Base-by-base conservation (phyloP, 2,888 invertebrate genomes). In the Andrena dorsata region DNA sequence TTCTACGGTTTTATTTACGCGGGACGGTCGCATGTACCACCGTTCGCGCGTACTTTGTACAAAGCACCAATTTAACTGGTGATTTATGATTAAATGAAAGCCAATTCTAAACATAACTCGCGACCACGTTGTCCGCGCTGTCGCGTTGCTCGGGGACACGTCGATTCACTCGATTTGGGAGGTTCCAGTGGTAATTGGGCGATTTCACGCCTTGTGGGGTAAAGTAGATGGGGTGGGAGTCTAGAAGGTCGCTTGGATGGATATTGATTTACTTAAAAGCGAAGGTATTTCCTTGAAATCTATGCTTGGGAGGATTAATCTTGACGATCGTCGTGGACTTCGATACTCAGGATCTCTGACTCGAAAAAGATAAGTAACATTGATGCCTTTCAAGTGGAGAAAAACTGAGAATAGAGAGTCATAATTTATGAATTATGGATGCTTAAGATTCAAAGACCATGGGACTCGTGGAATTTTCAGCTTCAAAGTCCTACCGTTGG, bases 21-120 rank as follows among this genome's bases (percentile, higher is more conserved):
- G 20, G 30, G n/a, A 47, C 16, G 10, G n/a, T 10, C 16, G 56
- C 20, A 13, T 56, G 66, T 49, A 56, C 35, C 20, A 41, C 47
- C 41, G 49, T 47, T 32, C 56, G 28, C 26, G 32, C 8, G 51
- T 23, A 16, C 20, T 47, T 65, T 23, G 32, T 65, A 70, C 68
- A 56, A 70, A 35, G 20, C 51, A 80, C 69, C 74, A 61, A 53
- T 66, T 63, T 66, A 56, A 23, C 61, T 2, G 13, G 5, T 75
- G 81, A 82, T 82, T 81, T 82, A 82, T 53, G 61, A 13, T 61
- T 60, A 70, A 61, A 47, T 35, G 30, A 82, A 63, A 32, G 81
- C 81, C 81, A 82, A 71, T 70, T 82, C 82, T 82, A 81, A 81
- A 82, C 56, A 75, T 74, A 81, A 81, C 74, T 64, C 68, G 10